A percentile compares a stretch with the other conserved stretches of the same genome.
Conservation (phyloP, 2,113 vertebrate species). For the Aegithalos caudatus region DNA sequence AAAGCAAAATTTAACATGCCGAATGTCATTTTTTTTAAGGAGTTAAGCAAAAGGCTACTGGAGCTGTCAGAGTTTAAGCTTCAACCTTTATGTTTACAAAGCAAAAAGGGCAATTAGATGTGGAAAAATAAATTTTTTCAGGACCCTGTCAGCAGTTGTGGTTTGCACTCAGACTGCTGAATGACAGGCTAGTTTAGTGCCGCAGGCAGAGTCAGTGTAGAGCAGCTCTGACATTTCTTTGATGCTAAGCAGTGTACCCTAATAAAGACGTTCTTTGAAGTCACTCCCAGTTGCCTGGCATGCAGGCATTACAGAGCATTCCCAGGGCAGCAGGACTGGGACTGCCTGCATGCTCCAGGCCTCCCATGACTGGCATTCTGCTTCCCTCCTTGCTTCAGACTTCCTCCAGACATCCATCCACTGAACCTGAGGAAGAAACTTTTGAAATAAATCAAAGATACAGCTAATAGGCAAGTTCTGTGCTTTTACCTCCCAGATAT, state of each 20-base stretch:
- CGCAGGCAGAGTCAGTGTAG: background rate
- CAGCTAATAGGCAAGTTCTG: background rate
- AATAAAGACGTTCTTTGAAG: conserved; percentile 40
- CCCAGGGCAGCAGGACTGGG: background rate
- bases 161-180: conserved; percentile 44
- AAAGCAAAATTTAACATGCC: conserved; percentile 47
- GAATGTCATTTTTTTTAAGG: conserved; percentile 66
- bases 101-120: conserved; percentile 79
- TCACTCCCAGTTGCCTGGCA: background rate
- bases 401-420: background rate
- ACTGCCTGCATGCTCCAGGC: background rate
- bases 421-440: background rate
- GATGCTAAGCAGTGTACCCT: conserved; percentile 25
- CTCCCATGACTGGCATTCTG: background rate
- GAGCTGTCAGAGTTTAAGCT: conserved; percentile 71
- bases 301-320: background rate
- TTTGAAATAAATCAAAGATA: background rate
- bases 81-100: conserved; percentile 81
- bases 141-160: conserved; percentile 28
- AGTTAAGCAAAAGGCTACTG: conserved; percentile 67
- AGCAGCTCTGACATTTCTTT: conserved; percentile 69
- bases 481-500: background rate
- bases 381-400: background rate
- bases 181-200: conserved; percentile 59
- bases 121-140: conserved; percentile 74